Conservation (phyloP, 2,113 vertebrate genomes). For the Seriola aureovittata region DNA sequence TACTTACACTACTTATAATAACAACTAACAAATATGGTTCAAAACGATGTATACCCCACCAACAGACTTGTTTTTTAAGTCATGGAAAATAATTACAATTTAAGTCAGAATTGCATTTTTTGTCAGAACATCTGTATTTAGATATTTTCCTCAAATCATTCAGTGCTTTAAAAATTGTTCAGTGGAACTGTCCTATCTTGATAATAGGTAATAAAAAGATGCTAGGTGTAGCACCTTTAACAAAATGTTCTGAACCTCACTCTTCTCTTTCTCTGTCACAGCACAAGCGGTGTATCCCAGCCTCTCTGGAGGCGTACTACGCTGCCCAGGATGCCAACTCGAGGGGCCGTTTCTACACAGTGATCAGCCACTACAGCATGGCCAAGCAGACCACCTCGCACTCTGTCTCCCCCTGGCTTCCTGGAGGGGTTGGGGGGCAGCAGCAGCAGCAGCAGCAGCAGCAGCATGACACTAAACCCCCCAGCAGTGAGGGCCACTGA, state of each 20-base stretch:
- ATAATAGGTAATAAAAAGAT: not conserved
- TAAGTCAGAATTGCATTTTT: not conserved
- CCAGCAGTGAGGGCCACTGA: constrained; percentile 92
- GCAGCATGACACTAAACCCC: constrained; percentile 92
- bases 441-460: constrained; percentile 94
- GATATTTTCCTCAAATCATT: not conserved
- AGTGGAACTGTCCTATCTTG: not conserved
- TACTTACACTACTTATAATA: no score
- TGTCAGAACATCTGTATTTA: not conserved
- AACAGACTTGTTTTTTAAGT: no score
- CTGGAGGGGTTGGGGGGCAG: constrained; percentile 86
- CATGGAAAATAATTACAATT: not conserved
- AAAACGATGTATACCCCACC: no score
- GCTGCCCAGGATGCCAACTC: constrained; percentile 96
- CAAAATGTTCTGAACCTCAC: no score
- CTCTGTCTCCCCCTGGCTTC: constrained; percentile 96
- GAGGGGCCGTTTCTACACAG: constrained; percentile 96
- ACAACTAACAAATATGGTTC: no score
- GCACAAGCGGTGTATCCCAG: constrained; percentile 99
- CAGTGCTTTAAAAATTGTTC: not conserved
- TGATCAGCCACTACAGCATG: constrained; percentile 99
- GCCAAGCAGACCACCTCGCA: constrained; percentile 98
- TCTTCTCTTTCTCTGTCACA: constrained; percentile 61
- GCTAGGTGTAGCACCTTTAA: not conserved
- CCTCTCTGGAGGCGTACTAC: constrained; percentile 97